A percentile compares a stretch with the other conserved stretches of the same genome.
Evolutionary conservation across 2,888 invertebrate genomes (phyloP).

Genomic region (Oegoconia quadripuncta): DNA sequence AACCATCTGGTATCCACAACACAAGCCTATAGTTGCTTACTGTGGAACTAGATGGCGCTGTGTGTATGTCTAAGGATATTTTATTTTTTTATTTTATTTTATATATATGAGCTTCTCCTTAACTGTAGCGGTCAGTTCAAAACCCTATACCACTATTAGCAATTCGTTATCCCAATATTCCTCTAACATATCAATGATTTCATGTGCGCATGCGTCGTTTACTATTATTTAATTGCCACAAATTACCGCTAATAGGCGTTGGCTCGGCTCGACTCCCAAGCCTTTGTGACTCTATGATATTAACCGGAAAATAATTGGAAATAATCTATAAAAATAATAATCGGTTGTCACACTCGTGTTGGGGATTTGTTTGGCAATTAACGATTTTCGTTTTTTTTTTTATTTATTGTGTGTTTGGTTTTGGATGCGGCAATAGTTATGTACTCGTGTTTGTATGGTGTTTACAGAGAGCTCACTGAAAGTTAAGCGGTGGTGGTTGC

Average conservation of each 20-base stretch:
- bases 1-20: too few species aligned
- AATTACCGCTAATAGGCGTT: conserved; percentile 47
- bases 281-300: conserved; percentile 15
- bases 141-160: conserved; percentile 50
- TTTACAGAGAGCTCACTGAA: too few species aligned
- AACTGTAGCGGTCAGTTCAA: conserved; percentile 53
- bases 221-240: conserved; percentile 61
- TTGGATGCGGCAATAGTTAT: neutral
- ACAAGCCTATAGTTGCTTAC: too few species aligned
- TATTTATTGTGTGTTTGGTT: neutral
- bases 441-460: too few species aligned
- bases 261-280: conserved; percentile 34
- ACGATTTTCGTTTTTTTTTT: neutral
- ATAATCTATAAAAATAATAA: conserved; percentile 10
- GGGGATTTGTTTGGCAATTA: conserved; percentile 5
- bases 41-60: too few species aligned
- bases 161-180: conserved; percentile 58
- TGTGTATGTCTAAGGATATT: too few species aligned
- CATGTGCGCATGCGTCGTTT: conserved; percentile 42
- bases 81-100: too few species aligned
- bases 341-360: conserved; percentile 12
- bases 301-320: conserved; percentile 18
- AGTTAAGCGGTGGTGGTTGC: too few species aligned
- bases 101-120: too few species aligned
- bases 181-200: conserved; percentile 28